Evolutionary conservation across 1,140 invertebrate genomes (phyloP).

Genomic region (Drosophila nigromelanica): DNA sequence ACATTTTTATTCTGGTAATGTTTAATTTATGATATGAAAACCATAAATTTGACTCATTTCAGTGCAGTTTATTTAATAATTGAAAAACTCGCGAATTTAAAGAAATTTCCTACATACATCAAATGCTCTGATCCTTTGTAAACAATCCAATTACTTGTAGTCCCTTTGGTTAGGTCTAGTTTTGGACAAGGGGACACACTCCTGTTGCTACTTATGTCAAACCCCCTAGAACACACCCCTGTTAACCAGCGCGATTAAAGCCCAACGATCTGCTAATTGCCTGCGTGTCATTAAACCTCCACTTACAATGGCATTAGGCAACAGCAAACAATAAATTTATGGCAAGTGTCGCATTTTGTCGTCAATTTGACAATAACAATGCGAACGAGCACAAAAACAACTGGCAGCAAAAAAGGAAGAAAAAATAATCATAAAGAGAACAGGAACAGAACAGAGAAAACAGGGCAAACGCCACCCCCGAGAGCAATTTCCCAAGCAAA

Average conservation of each 20-base stretch:
- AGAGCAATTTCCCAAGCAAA: slow-evolving; percentile 50
- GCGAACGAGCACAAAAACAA: slow-evolving; percentile 49
- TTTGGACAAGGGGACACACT: neutral
- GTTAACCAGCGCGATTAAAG: slow-evolving; percentile 50
- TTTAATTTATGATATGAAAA: no score
- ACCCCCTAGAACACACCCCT: slow-evolving; percentile 6
- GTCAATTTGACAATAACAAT: slow-evolving; percentile 68
- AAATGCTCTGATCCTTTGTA: neutral
- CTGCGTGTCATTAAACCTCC: slow-evolving; percentile 81
- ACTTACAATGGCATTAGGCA: slow-evolving; percentile 74
- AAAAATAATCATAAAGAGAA: slow-evolving; percentile 5
- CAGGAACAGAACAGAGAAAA: slow-evolving; percentile 1
- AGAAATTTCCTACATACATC: no score
- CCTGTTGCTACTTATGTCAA: neutral
- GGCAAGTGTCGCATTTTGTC: slow-evolving; percentile 82
- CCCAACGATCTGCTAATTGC: slow-evolving; percentile 81
- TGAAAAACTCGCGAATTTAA: no score
- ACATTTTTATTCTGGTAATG: no score
- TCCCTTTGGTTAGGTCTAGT: neutral
- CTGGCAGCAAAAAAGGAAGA: slow-evolving; percentile 42
- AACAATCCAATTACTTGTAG: neutral
- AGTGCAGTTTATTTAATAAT: no score
- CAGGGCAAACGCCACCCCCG: slow-evolving; percentile 39
- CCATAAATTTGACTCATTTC: no score
- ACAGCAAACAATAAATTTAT: slow-evolving; percentile 81